Percentiles rank a stretch among this genome's conserved stretches.
Conservation (phyloP, 92 coral and sea anemone species). For the Metridium senile region DNA sequence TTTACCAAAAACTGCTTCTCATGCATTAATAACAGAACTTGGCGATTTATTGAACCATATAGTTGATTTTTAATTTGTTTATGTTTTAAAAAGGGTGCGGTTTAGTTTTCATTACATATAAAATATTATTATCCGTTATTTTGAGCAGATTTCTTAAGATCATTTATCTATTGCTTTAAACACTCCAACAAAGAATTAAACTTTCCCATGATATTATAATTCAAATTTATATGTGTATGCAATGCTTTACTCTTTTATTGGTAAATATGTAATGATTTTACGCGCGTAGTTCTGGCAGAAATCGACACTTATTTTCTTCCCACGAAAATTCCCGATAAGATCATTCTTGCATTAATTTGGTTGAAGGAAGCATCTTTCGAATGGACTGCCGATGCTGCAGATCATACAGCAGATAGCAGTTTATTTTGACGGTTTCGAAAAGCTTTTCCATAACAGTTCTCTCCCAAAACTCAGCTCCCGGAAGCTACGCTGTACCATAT, state of each 20-base stretch:
- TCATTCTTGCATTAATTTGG: slow-evolving; percentile 62
- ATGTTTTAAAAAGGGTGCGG: slow-evolving; percentile 66
- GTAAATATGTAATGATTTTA: slow-evolving; percentile 38
- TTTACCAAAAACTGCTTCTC: neutral
- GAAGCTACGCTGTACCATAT: slow-evolving; percentile 41
- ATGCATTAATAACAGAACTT: too few relatives aligned
- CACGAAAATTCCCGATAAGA: slow-evolving; percentile 46
- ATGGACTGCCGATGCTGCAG: slow-evolving; percentile 62
- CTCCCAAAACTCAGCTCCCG: slow-evolving; percentile 56
- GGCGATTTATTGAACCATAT: neutral
- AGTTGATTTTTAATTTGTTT: slow-evolving; percentile 64
- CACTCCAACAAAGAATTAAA: neutral
- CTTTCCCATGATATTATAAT: too few relatives aligned
- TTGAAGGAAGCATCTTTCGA: slow-evolving; percentile 72
- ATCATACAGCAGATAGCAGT: slow-evolving; percentile 69
- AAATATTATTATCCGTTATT: slow-evolving; percentile 16
- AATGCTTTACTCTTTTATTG: too few relatives aligned
- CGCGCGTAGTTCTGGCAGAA: slow-evolving; percentile 54
- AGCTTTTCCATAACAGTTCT: slow-evolving; percentile 78
- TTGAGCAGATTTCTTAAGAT: slow-evolving; percentile 21
- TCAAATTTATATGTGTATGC: too few relatives aligned
- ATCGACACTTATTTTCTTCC: slow-evolving; percentile 60
- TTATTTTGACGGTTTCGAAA: slow-evolving; percentile 69
- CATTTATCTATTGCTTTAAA: slow-evolving; percentile 7
- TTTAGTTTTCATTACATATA: slow-evolving; percentile 6